Evolutionary conservation across 1,140 invertebrate species (phyloP).

Genomic region (Myzus persicae): DNA sequence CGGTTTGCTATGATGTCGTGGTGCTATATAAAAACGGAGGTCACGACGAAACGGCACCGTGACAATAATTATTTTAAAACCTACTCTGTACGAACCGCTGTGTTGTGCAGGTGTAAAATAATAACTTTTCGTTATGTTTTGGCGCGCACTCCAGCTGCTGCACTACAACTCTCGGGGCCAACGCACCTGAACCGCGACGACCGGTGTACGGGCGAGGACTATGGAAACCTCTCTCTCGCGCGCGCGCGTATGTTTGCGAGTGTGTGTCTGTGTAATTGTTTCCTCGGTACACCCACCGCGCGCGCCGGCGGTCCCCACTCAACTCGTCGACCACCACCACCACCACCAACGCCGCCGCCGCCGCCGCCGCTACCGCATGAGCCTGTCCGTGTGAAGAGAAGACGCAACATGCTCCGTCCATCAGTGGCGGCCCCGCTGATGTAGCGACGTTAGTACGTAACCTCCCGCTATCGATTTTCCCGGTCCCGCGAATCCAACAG

Average conservation of each 20-base stretch:
- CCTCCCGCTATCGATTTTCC: conserved; percentile 30
- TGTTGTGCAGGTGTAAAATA: neutral
- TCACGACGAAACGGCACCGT: neutral
- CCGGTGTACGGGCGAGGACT: conserved; percentile 40
- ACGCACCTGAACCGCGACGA: neutral
- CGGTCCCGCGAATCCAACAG: conserved; percentile 27
- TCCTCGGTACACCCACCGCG: neutral
- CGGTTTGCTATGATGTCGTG: neutral
- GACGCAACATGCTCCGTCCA: conserved; percentile 32
- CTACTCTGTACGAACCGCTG: neutral
- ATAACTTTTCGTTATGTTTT: neutral
- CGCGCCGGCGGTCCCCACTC: neutral
- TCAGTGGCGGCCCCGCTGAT: neutral
- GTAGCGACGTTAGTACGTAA: neutral
- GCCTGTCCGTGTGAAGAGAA: neutral
- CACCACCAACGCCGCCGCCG: neutral
- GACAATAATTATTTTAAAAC: too few relatives aligned
- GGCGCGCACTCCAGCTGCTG: neutral
- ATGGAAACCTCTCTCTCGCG: neutral
- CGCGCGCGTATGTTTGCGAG: too few relatives aligned
- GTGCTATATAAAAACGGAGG: neutral
- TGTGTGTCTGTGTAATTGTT: neutral
- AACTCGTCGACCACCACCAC: neutral
- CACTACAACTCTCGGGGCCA: neutral
- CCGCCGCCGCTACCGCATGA: neutral